Base-by-base conservation (phyloP, 2,797 vertebrate genomes). In the Lycodopsis pacificus region DNA sequence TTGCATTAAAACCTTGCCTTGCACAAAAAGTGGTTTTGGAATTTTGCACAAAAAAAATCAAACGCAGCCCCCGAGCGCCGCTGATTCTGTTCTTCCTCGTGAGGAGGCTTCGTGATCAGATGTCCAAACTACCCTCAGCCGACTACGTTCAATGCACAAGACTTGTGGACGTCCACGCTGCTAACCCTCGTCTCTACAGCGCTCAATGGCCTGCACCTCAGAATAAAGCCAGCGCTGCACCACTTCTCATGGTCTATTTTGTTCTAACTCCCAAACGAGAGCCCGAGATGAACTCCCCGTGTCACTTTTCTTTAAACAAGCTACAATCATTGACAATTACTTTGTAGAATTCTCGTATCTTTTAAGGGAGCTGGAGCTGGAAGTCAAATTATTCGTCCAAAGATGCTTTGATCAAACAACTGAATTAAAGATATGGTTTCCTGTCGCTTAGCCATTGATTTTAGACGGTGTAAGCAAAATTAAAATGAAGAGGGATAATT, bases 41-140 rank as follows among this genome's bases (percentile, higher is more conserved):
- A 67, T 48, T 49, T 36, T 58, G n/a, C 42, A 14, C 9, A 57
- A 17, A 63, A 62, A 36, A 67, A 44, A 58, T 58, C 27, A 68
- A 42, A n/a, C 4, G 49, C 49, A 51, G 25, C 76, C 57, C 56
- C 30, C 5, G 0, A 56, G 71, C 56, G 5, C 30, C 3, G 20
- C 46, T 11, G 22, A 58, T 46, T 67, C 15, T 53, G 44, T 65
- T 38, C 2, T 8, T 69, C 58, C 34, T 1, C 2, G 30, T 36
- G 10, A 70, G 30, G 44, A 42, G 32, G 53, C 30, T 11, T 51
- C 34, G 12, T 4, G 7, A 57, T n/a, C 36, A 48, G 49, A 56
- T 19, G 30, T 20, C 42, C 9, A 32, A 46, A 38, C 13, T 4
- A 30, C 8, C 8, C 7, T 71, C 2, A 25, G 22, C n/a, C n/a